Evolutionary conservation across 1,140 invertebrate genomes (phyloP).

Genomic region (Procambarus clarkii): DNA sequence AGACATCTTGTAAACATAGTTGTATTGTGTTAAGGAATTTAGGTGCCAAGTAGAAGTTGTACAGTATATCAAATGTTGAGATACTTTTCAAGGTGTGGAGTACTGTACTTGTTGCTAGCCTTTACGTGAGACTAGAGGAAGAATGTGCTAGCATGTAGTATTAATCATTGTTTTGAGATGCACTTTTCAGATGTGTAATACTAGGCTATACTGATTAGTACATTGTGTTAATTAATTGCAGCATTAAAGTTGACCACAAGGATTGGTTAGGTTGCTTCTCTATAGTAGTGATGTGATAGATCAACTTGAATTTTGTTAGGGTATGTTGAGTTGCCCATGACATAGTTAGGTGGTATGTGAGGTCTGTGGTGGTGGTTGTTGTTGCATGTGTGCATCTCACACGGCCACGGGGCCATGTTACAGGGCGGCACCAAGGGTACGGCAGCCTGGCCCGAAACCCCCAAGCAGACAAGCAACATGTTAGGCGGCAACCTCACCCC

Average conservation of each 20-base stretch:
- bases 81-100: neutral
- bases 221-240: neutral
- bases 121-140: neutral
- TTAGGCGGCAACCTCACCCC: constrained; percentile 86
- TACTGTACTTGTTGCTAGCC: neutral
- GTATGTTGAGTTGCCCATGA: neutral
- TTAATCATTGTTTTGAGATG: neutral
- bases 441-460: constrained; percentile 74
- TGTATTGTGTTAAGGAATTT: too few relatives aligned
- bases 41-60: too few relatives aligned
- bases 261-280: neutral
- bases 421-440: constrained; percentile 75
- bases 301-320: neutral
- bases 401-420: constrained; percentile 77
- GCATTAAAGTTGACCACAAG: neutral
- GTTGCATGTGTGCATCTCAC: constrained; percentile 76
- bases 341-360: neutral
- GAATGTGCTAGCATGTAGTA: neutral
- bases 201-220: too few relatives aligned
- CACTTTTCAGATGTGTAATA: neutral
- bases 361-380: constrained; percentile 28
- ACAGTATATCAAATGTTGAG: too few relatives aligned
- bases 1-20: too few relatives aligned
- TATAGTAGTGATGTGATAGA: neutral
- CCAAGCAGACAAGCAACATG: constrained; percentile 71